phyloP scores from a whole-genome alignment of 2,797 vertebrate genomes.

The Etheostoma nigrum region DNA sequence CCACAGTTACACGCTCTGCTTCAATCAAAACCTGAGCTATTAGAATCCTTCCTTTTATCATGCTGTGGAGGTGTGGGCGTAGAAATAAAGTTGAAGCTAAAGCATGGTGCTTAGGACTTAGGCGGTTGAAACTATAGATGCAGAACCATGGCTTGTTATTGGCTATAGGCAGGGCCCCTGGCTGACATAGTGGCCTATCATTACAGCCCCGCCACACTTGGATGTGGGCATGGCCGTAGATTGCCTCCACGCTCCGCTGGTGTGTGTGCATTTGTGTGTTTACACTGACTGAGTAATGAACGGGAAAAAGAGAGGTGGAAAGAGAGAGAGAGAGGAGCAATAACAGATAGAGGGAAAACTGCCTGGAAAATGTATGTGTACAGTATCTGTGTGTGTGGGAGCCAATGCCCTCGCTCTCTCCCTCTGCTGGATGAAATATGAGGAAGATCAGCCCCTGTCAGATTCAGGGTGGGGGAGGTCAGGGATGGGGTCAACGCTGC shows the following conservation, averaged over 20 bases:
- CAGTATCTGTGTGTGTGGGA: constrained; percentile 27
- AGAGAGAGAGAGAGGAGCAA: constrained; percentile 26
- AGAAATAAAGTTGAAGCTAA: constrained; percentile 67
- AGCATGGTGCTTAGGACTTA: constrained; percentile 8
- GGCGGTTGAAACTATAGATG: constrained; percentile 35
- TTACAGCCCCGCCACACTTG: constrained; percentile 74
- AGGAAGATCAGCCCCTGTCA: constrained; percentile 76
- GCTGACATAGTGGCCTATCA: constrained; percentile 75
- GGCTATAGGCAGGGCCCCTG: constrained; percentile 48
- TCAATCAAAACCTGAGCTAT: constrained; percentile 38
- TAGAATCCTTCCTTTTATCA: constrained; percentile 55
- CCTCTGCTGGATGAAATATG: constrained; percentile 78
- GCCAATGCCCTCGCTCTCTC: constrained; percentile 7
- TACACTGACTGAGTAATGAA: constrained; percentile 63
- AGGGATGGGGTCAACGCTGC: constrained; percentile 68
- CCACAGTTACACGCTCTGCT: constrained; percentile 26
- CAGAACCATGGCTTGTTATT: constrained; percentile 27
- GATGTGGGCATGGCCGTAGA: constrained; percentile 73
- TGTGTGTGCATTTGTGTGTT: constrained; percentile 47
- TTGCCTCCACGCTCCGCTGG: constrained; percentile 59
- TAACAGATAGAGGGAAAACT: constrained; percentile 39
- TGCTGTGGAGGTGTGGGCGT: constrained; percentile 59
- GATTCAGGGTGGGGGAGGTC: constrained; percentile 77
- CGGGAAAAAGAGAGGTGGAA: constrained; percentile 25
- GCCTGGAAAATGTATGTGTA: constrained; percentile 54